Evolutionary conservation across 2,888 invertebrate genomes (phyloP).

Genomic region (Chaitophorus viminalis): DNA sequence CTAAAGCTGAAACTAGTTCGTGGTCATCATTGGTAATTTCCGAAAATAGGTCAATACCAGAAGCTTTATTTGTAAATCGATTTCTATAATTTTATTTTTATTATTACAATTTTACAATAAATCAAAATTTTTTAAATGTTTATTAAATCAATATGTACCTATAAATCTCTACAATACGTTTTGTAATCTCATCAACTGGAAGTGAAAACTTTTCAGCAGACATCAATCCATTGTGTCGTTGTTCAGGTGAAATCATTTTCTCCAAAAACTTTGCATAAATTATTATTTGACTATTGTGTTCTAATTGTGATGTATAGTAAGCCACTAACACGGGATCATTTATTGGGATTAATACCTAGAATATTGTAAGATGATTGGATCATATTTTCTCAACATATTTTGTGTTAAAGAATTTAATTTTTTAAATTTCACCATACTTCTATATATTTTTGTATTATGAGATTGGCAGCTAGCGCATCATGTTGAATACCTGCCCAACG

Average conservation of each 20-base stretch:
- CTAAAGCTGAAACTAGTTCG: conserved; percentile 80
- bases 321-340: conserved; percentile 83
- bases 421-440: conserved; percentile 65
- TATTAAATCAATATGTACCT: conserved; percentile 64
- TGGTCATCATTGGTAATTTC: conserved; percentile 77
- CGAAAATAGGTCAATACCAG: conserved; percentile 50
- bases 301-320: conserved; percentile 84
- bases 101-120: not conserved
- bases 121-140: not conserved
- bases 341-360: conserved; percentile 76
- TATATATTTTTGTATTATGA: conserved; percentile 78
- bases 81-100: conserved; percentile 25
- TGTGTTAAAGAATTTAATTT: not conserved
- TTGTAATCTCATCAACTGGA: conserved; percentile 85
- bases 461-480: conserved; percentile 78
- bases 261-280: conserved; percentile 79
- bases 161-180: conserved; percentile 84
- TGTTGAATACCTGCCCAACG: conserved; percentile 80
- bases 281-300: conserved; percentile 72
- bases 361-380: conserved; percentile 2
- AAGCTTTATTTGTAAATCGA: conserved; percentile 20
- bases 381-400: not conserved
- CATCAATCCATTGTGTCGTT: conserved; percentile 75
- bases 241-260: conserved; percentile 73
- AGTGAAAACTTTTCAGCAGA: conserved; percentile 81